Percentiles rank a stretch among this genome's conserved stretches.
Evolutionary conservation across 2,113 vertebrate species (phyloP).

Genomic region (Emydocephalus ijimae): DNA sequence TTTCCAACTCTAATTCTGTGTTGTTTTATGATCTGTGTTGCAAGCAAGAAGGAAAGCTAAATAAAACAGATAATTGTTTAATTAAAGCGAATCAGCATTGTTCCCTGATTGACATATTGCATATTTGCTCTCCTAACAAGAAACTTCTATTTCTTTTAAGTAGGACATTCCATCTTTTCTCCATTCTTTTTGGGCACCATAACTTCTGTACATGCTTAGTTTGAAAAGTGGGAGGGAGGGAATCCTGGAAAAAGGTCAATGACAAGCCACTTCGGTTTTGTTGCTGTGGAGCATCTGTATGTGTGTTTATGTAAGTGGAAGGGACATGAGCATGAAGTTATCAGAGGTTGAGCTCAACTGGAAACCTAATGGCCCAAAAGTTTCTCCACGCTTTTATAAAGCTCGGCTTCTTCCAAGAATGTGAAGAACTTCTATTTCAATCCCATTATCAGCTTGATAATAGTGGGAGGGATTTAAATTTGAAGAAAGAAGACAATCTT

Average conservation of each 20-base stretch:
- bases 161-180: background rate
- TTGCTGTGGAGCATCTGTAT: background rate
- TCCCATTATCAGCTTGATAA: background rate
- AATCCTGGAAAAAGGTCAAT: background rate
- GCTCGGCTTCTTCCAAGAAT: background rate
- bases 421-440: background rate
- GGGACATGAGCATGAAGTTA: background rate
- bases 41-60: background rate
- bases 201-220: background rate
- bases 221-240: background rate
- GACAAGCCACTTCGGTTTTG: background rate
- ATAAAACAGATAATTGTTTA: background rate
- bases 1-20: background rate
- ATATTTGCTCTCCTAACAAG: background rate
- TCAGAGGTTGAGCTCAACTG: background rate
- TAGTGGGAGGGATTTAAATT: background rate
- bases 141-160: too few relatives aligned
- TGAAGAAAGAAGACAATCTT: background rate
- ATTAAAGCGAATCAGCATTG: slow-evolving; percentile 5
- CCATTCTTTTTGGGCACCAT: background rate
- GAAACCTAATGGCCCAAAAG: background rate
- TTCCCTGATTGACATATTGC: slow-evolving; percentile 24
- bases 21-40: slow-evolving; percentile 8
- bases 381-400: background rate
- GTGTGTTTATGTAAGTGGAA: background rate